These are phyloP conservation scores for Luscinia megarhynchos DNA, from an alignment of 2,797 vertebrate genomes.

Conservation along the genomic window DNA sequence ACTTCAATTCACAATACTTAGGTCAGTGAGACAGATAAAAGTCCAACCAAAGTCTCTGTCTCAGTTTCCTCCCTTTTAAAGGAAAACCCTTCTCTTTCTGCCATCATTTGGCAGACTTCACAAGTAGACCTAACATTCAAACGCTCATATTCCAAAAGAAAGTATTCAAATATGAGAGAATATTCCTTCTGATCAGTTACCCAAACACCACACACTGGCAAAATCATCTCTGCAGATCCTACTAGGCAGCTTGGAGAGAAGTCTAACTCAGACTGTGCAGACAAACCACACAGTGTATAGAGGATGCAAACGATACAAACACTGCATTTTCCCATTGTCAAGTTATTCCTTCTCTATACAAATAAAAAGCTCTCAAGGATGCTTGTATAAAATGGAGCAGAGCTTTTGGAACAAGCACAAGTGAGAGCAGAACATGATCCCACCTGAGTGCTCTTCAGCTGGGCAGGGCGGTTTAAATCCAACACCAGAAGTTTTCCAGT, in stretches of 20 bases:
- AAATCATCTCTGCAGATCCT: neutral
- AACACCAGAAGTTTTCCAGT: neutral
- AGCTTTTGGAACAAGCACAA: neutral
- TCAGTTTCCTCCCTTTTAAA: neutral
- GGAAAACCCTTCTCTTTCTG: neutral
- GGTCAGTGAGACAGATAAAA: neutral
- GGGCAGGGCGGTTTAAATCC: neutral
- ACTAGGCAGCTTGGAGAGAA: neutral
- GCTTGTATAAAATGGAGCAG: neutral
- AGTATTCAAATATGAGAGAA: neutral
- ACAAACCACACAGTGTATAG: neutral
- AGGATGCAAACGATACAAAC: neutral
- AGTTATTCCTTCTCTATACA: neutral
- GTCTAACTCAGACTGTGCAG: neutral
- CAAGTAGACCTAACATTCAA: neutral
- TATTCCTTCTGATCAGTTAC: neutral
- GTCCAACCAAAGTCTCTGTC: neutral
- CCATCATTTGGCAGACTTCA: neutral
- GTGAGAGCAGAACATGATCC: neutral
- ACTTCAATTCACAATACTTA: neutral
- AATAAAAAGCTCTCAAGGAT: neutral
- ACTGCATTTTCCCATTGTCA: neutral
- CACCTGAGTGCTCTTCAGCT: neutral
- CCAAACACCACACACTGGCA: neutral
- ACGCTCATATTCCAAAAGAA: neutral